Conservation (phyloP, 2,113 vertebrate genomes). For the Pholis gunnellus region DNA sequence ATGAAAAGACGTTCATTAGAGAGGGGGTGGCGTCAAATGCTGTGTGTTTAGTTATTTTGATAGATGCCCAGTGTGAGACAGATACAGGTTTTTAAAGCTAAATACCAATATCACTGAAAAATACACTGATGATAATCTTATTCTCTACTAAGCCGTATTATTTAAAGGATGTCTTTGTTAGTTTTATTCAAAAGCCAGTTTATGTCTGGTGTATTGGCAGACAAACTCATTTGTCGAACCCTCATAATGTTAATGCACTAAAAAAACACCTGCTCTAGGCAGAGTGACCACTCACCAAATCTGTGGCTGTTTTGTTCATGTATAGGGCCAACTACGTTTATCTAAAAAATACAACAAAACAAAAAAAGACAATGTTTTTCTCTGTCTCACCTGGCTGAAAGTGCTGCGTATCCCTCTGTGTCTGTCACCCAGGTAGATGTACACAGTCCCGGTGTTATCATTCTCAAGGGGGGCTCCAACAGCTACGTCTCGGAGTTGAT, state of each 20-base stretch:
- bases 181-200: neutral
- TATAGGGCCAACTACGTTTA: neutral
- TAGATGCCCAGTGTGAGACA: neutral
- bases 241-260: neutral
- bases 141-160: neutral
- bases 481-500: constrained; percentile 84
- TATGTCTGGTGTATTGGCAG: neutral
- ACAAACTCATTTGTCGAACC: neutral
- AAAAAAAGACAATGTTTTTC: neutral
- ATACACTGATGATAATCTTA: neutral
- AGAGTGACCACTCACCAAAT: neutral
- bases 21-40: neutral
- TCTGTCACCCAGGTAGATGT: constrained; percentile 85
- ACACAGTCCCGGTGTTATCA: constrained; percentile 84
- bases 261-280: neutral
- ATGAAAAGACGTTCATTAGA: neutral
- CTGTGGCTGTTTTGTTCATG: neutral
- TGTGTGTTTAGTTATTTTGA: neutral
- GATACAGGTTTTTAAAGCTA: neutral
- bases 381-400: constrained; percentile 80
- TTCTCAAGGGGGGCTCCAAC: constrained; percentile 89
- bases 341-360: neutral
- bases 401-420: constrained; percentile 53
- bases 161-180: neutral
- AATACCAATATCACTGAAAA: neutral